Percentiles rank a stretch among this genome's conserved stretches.
Evolutionary conservation across 2,888 invertebrate genomes (phyloP).

Genomic region (Eupeodes luniger): DNA sequence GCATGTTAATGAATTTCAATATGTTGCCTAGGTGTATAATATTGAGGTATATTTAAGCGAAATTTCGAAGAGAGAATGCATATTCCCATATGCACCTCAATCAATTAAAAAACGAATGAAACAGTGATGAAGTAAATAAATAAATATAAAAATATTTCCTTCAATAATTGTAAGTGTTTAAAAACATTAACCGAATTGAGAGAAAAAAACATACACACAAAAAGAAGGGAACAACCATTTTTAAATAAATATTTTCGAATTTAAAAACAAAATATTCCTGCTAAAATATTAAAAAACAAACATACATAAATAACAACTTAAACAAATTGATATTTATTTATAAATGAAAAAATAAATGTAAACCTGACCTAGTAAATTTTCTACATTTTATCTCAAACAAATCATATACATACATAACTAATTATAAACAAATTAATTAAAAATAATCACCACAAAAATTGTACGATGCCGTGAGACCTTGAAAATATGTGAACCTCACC

Average conservation of each 20-base stretch:
- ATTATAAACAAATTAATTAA: too few species aligned
- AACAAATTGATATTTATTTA: too few species aligned
- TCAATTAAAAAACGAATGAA: background rate
- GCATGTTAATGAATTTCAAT: background rate
- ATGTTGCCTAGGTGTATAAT: background rate
- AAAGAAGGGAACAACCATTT: background rate
- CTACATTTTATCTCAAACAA: background rate
- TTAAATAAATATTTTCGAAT: background rate
- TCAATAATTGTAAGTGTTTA: background rate
- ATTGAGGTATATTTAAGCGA: background rate
- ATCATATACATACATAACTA: background rate
- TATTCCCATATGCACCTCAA: background rate
- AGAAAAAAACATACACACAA: background rate
- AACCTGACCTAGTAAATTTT: constrained; percentile 7
- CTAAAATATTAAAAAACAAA: too few species aligned
- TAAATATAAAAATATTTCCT: background rate
- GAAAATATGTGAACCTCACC: background rate
- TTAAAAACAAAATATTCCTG: too few species aligned
- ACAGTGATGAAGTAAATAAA: background rate
- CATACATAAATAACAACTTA: too few species aligned
- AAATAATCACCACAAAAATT: background rate
- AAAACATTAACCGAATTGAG: too few species aligned
- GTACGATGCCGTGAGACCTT: background rate
- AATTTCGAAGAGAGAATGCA: background rate
- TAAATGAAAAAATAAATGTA: background rate